Evolutionary conservation across 2,888 invertebrate species (phyloP).

Genomic region (Bedellia somnulentella): DNA sequence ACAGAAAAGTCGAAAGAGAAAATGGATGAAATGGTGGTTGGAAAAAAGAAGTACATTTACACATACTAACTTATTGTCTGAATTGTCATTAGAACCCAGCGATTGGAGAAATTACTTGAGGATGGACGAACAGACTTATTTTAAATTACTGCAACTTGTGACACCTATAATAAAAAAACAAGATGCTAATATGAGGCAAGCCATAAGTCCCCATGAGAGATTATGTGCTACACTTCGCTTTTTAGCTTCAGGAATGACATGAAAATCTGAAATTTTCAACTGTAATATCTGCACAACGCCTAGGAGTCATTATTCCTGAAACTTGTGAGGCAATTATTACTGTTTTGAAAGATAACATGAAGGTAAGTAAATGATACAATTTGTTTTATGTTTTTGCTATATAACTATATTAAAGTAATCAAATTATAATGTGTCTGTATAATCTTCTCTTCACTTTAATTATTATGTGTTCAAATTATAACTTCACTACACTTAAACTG

Average conservation of each 20-base stretch:
- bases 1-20: conserved; percentile 6
- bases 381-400: too few relatives aligned
- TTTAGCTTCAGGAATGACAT: conserved; percentile 16
- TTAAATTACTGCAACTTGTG: background rate
- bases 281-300: conserved; percentile 7
- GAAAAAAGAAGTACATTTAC: conserved; percentile 6
- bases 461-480: too few relatives aligned
- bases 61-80: background rate
- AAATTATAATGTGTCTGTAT: background rate
- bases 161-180: conserved; percentile 9
- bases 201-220: conserved; percentile 16
- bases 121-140: conserved; percentile 13
- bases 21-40: conserved; percentile 6
- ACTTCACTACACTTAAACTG: too few relatives aligned
- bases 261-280: conserved; percentile 11
- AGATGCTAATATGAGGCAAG: conserved; percentile 16
- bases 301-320: conserved; percentile 9
- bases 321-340: conserved; percentile 8
- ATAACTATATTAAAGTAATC: too few relatives aligned
- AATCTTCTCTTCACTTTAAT: background rate
- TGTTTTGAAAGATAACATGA: conserved; percentile 6
- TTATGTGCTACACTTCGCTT: conserved; percentile 15
- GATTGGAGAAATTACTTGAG: conserved; percentile 13
- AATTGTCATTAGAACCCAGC: conserved; percentile 8
- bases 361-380: conserved; percentile 4